Evolutionary conservation across 2,888 invertebrate species (phyloP).

Genomic region (Mantis religiosa): DNA sequence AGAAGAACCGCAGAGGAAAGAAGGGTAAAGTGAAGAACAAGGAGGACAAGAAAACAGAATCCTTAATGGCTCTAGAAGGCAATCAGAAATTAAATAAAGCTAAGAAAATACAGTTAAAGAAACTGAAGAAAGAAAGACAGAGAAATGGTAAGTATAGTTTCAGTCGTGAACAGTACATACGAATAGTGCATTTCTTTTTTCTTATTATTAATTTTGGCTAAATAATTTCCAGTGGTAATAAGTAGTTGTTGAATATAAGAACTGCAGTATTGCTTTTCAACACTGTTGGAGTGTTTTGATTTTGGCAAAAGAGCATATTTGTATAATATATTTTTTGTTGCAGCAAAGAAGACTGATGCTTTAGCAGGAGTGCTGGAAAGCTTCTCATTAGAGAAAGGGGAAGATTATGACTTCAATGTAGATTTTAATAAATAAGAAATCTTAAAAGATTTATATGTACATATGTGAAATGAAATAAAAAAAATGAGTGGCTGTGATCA

Average conservation of each 20-base stretch:
- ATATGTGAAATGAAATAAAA: background rate
- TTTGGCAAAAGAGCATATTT: no score
- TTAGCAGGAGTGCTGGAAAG: conserved; percentile 63
- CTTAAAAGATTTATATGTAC: background rate
- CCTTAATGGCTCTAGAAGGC: conserved; percentile 66
- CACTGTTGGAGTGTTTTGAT: no score
- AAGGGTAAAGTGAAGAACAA: conserved; percentile 42
- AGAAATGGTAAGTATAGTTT: conserved; percentile 40
- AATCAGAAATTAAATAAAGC: conserved; percentile 59
- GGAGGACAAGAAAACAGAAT: conserved; percentile 53
- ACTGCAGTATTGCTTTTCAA: no score
- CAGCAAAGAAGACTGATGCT: conserved; percentile 60
- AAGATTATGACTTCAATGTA: conserved; percentile 60
- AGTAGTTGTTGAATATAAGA: no score
- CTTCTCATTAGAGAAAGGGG: conserved; percentile 48
- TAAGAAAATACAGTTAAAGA: conserved; percentile 62
- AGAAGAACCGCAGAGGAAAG: conserved; percentile 44
- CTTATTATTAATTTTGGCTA: no score
- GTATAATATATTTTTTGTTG: conserved; percentile 29
- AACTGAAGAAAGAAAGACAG: conserved; percentile 56
- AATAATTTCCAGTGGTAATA: no score
- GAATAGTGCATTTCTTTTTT: no score
- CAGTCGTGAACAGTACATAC: no score
- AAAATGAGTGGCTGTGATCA: background rate
- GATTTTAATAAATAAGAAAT: conserved; percentile 42